Evolutionary conservation across 1,140 invertebrate species (phyloP).

Genomic region (Camponotus vicinus): DNA sequence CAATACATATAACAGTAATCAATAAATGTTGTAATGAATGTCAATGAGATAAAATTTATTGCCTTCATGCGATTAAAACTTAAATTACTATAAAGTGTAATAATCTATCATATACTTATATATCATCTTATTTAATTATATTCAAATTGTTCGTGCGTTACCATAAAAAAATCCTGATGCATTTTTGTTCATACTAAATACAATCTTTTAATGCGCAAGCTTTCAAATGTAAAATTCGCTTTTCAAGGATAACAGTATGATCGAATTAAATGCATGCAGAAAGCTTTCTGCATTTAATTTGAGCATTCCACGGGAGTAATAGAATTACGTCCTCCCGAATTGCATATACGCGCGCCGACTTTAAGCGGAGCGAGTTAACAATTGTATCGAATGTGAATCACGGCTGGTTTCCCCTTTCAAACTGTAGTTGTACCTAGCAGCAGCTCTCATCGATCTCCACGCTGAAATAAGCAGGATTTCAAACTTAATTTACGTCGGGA

Average conservation of each 20-base stretch:
- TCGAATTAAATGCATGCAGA: slow-evolving; percentile 19
- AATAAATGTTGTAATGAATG: neutral
- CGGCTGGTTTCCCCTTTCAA: slow-evolving; percentile 62
- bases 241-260: slow-evolving; percentile 11
- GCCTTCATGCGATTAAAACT: neutral
- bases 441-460: slow-evolving; percentile 59
- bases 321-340: slow-evolving; percentile 45
- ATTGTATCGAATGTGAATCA: slow-evolving; percentile 63
- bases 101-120: neutral
- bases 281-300: slow-evolving; percentile 44
- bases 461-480: slow-evolving; percentile 67
- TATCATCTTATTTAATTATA: neutral
- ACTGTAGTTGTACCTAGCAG: slow-evolving; percentile 54
- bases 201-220: neutral
- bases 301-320: slow-evolving; percentile 37
- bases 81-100: neutral
- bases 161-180: neutral
- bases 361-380: slow-evolving; percentile 64
- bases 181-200: neutral
- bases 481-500: slow-evolving; percentile 72
- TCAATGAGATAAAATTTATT: neutral
- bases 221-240: slow-evolving; percentile 34
- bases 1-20: neutral
- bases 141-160: neutral
- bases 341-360: slow-evolving; percentile 38